Conservation (phyloP, 1,140 invertebrate species). For the Brachionus sp. region DNA sequence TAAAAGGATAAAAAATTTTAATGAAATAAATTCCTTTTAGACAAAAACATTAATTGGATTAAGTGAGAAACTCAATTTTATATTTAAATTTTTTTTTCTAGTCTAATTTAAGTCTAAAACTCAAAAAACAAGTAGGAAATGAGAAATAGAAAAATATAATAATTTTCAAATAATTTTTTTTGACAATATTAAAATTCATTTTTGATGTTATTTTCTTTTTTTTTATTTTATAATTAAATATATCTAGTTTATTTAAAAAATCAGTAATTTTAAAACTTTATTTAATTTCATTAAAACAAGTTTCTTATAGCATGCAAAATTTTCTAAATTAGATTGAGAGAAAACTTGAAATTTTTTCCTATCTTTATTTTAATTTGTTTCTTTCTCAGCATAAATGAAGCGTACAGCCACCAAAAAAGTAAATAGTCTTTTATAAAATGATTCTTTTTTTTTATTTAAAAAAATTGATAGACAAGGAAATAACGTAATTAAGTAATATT, state of each 20-base stretch:
- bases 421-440: too few relatives aligned
- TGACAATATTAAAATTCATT: neutral
- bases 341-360: neutral
- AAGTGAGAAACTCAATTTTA: neutral
- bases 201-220: neutral
- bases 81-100: neutral
- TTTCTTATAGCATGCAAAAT: too few relatives aligned
- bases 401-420: neutral
- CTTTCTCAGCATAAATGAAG: neutral
- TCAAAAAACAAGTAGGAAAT: neutral
- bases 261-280: neutral
- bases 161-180: neutral
- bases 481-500: neutral
- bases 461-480: neutral
- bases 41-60: neutral
- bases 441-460: neutral
- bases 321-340: neutral
- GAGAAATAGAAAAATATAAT: neutral
- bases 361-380: neutral
- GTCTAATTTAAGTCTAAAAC: neutral
- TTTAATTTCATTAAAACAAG: neutral
- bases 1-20: neutral
- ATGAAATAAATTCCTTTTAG: neutral
- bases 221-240: neutral
- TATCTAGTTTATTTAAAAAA: neutral